phyloP scores from a whole-genome alignment of 2,113 vertebrate genomes.

The Plecotus auritus region DNA sequence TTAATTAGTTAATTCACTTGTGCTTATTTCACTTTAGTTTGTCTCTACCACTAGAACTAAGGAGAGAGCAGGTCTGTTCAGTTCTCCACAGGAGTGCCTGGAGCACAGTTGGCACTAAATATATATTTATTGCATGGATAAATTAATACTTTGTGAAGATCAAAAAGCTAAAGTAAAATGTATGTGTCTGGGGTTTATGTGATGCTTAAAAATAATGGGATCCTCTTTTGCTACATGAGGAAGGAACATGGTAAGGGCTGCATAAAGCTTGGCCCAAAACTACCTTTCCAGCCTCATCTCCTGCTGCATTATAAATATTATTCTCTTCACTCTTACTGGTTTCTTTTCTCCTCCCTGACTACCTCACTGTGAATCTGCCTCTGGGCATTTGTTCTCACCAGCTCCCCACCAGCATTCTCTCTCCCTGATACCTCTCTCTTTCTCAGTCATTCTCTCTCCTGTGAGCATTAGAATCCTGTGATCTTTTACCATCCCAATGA shows the following conservation, averaged over 20 bases:
- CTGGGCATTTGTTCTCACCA: too few species aligned
- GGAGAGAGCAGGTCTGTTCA: not conserved
- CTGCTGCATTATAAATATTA: not conserved
- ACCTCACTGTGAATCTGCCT: not conserved
- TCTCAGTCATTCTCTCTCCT: not conserved
- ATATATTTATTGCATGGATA: not conserved
- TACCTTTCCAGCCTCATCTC: not conserved
- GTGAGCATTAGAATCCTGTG: not conserved
- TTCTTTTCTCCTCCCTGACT: too few species aligned
- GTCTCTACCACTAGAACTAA: not conserved
- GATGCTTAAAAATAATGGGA: not conserved
- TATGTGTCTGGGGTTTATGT: not conserved
- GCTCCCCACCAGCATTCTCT: accelerated
- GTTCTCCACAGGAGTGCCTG: not conserved
- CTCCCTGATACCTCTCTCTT: accelerated
- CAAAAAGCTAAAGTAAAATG: not conserved
- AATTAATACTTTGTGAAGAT: not conserved
- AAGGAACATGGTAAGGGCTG: not conserved
- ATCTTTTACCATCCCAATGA: not conserved
- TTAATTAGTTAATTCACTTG: not conserved
- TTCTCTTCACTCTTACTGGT: not conserved
- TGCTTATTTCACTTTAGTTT: not conserved
- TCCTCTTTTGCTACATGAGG: not conserved
- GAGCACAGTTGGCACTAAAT: not conserved
- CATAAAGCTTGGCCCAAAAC: not conserved